These are phyloP conservation scores for Caenorhabditis sp. DNA, from an alignment of 2,888 invertebrate species.

Conservation along the genomic window DNA sequence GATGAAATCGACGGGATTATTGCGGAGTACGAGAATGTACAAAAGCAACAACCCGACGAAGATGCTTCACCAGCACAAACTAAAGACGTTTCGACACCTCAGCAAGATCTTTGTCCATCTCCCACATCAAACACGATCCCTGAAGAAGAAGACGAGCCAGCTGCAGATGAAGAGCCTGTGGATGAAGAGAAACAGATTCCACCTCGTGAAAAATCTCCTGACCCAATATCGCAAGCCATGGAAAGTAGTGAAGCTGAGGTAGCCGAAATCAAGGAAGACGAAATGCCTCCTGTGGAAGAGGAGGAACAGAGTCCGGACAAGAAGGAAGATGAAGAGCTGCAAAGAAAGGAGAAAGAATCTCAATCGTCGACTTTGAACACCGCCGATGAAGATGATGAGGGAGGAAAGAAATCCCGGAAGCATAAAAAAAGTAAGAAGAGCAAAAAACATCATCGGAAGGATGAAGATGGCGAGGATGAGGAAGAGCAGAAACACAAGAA, in stretches of 20 bases:
- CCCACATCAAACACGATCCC: not conserved
- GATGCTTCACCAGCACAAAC: not conserved
- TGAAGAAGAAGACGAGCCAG: slow-evolving; percentile 50
- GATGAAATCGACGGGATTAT: slow-evolving; percentile 58
- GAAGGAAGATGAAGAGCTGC: slow-evolving; percentile 7
- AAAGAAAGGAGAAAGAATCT: slow-evolving; percentile 26
- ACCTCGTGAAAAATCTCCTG: slow-evolving; percentile 3
- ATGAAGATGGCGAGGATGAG: slow-evolving; percentile 40
- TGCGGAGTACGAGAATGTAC: slow-evolving; percentile 42
- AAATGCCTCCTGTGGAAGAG: slow-evolving; percentile 4
- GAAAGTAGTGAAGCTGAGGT: slow-evolving; percentile 61
- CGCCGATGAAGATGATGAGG: slow-evolving; percentile 62
- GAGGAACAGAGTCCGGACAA: not conserved
- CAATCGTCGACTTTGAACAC: slow-evolving; percentile 42
- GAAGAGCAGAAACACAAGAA: slow-evolving; percentile 28
- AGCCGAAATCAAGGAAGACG: slow-evolving; percentile 23
- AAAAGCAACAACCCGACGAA: not conserved
- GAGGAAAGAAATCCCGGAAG: slow-evolving; percentile 48
- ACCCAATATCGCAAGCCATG: slow-evolving; percentile 4
- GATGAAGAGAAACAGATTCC: slow-evolving; percentile 6
- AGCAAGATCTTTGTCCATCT: not conserved
- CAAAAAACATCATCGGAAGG: slow-evolving; percentile 58
- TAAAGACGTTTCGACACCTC: slow-evolving; percentile 3
- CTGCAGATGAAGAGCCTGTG: slow-evolving; percentile 40
- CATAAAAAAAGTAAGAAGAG: slow-evolving; percentile 73